Conservation (phyloP, 2,888 invertebrate species). For the Watsonalla cultraria region DNA sequence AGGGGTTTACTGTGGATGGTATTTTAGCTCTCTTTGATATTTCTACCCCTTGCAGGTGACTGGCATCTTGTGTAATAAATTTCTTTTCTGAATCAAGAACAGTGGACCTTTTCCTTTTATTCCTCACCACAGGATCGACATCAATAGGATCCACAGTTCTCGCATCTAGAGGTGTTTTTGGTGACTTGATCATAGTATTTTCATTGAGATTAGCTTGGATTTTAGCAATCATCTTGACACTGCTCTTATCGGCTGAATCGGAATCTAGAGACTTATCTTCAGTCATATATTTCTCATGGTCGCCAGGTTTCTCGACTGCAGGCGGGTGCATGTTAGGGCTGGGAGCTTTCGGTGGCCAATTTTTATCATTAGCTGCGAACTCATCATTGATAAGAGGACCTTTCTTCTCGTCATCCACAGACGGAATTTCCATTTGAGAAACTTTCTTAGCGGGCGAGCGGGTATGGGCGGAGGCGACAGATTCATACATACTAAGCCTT, state of each 20-base stretch:
- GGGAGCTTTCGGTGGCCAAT: conserved; percentile 60
- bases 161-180: conserved; percentile 73
- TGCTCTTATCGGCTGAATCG: conserved; percentile 63
- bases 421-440: conserved; percentile 21
- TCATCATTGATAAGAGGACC: conserved; percentile 40
- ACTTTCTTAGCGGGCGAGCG: conserved; percentile 43
- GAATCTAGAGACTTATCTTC: conserved; percentile 67
- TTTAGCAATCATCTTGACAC: conserved; percentile 70
- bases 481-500: conserved; percentile 19
- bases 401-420: conserved; percentile 39
- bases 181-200: conserved; percentile 74
- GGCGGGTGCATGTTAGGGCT: conserved; percentile 62
- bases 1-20: conserved; percentile 59
- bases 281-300: conserved; percentile 69
- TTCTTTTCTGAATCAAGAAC: conserved; percentile 61
- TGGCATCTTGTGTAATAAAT: conserved; percentile 60
- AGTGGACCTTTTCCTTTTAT: conserved; percentile 46
- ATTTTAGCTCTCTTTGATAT: conserved; percentile 72
- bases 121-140: conserved; percentile 44
- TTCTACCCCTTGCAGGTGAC: conserved; percentile 66
- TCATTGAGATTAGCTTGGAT: conserved; percentile 71
- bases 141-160: conserved; percentile 58
- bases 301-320: conserved; percentile 61
- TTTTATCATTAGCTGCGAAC: conserved; percentile 52
- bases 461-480: conserved; percentile 17